phyloP scores from a whole-genome alignment of 2,113 vertebrate species.

The Psephotus haematonotus region DNA sequence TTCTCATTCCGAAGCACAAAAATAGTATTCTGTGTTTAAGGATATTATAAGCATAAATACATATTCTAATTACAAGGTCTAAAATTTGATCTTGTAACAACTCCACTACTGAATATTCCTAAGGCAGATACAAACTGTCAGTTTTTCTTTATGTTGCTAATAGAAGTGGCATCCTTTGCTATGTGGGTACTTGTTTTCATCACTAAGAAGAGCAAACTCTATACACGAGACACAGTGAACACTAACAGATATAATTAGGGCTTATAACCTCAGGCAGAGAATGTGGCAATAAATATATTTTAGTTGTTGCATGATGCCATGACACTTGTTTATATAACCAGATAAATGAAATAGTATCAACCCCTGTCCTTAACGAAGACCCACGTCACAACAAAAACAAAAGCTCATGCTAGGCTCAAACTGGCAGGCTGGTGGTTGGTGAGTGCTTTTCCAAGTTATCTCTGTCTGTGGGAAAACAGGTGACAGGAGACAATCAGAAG shows the following conservation, averaged over 20 bases:
- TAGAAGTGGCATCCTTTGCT: neutral
- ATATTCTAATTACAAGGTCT: neutral
- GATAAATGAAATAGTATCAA: neutral
- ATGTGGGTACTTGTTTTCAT: neutral
- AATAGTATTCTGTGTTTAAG: neutral
- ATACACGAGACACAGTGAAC: neutral
- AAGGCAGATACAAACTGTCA: neutral
- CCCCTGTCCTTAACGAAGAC: neutral
- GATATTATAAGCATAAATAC: neutral
- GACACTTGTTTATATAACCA: neutral
- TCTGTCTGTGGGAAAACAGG: neutral
- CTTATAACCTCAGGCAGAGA: neutral
- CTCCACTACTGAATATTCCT: neutral
- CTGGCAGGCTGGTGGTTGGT: neutral
- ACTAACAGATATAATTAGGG: neutral
- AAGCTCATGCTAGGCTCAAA: neutral
- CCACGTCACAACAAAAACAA: neutral
- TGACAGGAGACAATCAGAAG: neutral
- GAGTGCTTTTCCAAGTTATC: neutral
- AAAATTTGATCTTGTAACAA: neutral
- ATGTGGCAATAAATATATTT: neutral
- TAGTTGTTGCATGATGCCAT: neutral
- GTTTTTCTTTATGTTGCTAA: too few species aligned
- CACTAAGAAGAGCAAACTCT: neutral
- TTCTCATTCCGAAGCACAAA: neutral